Conservation (phyloP, 2,113 vertebrate genomes). For the Hylia prasina region DNA sequence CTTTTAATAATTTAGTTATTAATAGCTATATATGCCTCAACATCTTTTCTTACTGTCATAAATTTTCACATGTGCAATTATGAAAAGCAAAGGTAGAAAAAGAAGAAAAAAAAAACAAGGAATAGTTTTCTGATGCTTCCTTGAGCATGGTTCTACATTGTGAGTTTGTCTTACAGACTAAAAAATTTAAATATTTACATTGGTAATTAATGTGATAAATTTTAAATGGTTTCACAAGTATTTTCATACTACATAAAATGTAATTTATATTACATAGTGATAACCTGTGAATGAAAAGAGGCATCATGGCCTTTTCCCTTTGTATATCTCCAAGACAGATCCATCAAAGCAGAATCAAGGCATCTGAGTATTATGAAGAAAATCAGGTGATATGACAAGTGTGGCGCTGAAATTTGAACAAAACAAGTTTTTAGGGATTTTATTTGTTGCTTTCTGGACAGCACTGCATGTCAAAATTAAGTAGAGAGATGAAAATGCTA, state of each 20-base stretch:
- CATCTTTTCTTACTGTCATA: not conserved
- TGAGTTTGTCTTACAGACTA: not conserved
- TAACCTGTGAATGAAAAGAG: not conserved
- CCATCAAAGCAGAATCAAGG: not conserved
- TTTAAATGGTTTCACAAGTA: not conserved
- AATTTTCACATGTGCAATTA: not conserved
- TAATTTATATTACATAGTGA: not conserved
- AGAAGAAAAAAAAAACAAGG: fast-evolving
- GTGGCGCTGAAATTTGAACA: not conserved
- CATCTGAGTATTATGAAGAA: not conserved
- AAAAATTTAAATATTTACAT: not conserved
- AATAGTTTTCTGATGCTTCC: not conserved
- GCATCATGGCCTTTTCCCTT: not conserved
- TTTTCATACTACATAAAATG: not conserved
- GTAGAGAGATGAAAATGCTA: not conserved
- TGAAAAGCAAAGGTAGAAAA: not conserved
- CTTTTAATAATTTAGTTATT: not conserved
- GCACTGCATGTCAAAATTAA: not conserved
- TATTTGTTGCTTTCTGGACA: not conserved
- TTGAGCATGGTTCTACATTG: not conserved
- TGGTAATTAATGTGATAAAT: not conserved
- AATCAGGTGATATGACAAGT: not conserved
- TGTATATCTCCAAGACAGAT: not conserved
- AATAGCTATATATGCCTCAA: not conserved
- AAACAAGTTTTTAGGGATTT: not conserved